Conservation (phyloP, 2,113 vertebrate species). For the Nanorana parkeri region DNA sequence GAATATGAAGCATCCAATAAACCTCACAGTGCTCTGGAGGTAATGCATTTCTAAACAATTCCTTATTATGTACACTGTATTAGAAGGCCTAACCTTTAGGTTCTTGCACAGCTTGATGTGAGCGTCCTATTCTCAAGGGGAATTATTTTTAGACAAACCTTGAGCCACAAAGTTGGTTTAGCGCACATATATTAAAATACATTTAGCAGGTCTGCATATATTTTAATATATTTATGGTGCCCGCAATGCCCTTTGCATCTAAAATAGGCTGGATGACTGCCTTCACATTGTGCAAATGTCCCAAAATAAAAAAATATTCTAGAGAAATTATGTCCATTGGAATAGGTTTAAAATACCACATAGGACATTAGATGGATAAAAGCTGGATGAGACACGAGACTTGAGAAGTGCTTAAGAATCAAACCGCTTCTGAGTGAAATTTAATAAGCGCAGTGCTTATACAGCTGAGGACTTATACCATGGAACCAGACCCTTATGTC, state of each 20-base stretch:
- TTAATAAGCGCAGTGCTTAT: no score
- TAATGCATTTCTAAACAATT: not conserved
- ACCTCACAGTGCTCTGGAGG: not conserved
- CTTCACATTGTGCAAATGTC: not conserved
- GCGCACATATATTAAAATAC: slow-evolving; percentile 28
- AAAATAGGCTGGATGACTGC: not conserved
- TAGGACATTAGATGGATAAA: no score
- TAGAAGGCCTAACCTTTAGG: slow-evolving; percentile 2
- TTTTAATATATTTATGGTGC: slow-evolving; percentile 20
- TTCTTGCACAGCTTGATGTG: slow-evolving; percentile 26
- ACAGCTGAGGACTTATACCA: no score
- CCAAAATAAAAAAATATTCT: not conserved
- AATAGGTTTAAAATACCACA: no score
- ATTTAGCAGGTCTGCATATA: not conserved
- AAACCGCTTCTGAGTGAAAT: no score
- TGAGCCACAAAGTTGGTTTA: slow-evolving; percentile 1
- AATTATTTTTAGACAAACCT: slow-evolving; percentile 25
- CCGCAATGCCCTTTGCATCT: slow-evolving; percentile 22
- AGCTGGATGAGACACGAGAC: no score
- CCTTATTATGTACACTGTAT: slow-evolving; percentile 15
- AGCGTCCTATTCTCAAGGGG: slow-evolving; percentile 24
- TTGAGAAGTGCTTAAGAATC: no score
- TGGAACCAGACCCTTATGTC: no score
- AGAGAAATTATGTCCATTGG: no score
- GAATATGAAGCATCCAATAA: no score